Evolutionary conservation across 2,797 vertebrate species (phyloP).

Genomic region (Chloroceryle amazona): DNA sequence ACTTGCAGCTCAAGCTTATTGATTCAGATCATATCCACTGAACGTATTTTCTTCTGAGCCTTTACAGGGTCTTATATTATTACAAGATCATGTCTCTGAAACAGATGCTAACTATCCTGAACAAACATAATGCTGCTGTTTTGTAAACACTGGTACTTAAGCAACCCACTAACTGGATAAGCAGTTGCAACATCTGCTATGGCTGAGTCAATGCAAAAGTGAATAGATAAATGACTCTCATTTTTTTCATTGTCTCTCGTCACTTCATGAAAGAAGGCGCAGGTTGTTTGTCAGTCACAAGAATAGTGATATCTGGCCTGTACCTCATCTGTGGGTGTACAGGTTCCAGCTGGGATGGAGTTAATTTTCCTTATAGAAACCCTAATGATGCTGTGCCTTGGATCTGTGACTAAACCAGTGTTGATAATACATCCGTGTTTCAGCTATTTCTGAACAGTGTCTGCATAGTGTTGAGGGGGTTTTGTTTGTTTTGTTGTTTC

Average conservation of each 20-base stretch:
- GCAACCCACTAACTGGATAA: not conserved
- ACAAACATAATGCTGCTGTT: not conserved
- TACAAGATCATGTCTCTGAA: not conserved
- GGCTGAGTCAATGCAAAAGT: not conserved
- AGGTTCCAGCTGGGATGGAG: not conserved
- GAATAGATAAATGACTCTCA: not conserved
- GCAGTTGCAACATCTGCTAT: not conserved
- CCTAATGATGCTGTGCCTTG: not conserved
- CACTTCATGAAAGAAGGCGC: not conserved
- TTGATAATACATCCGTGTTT: not conserved
- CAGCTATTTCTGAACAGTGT: not conserved
- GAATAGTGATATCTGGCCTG: not conserved
- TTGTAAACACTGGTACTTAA: not conserved
- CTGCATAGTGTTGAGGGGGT: rapidly evolving
- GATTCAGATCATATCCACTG: not conserved
- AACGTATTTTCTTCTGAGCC: not conserved
- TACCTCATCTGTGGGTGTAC: not conserved
- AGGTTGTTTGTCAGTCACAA: not conserved
- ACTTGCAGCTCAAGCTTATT: not conserved
- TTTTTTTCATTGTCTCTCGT: not conserved
- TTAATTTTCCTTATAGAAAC: not conserved
- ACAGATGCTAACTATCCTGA: not conserved
- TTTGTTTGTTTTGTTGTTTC: not conserved
- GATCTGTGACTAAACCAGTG: not conserved
- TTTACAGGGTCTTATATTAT: not conserved